Evolutionary conservation across 2,113 vertebrate species (phyloP).

Genomic region (Centropus unirufus): DNA sequence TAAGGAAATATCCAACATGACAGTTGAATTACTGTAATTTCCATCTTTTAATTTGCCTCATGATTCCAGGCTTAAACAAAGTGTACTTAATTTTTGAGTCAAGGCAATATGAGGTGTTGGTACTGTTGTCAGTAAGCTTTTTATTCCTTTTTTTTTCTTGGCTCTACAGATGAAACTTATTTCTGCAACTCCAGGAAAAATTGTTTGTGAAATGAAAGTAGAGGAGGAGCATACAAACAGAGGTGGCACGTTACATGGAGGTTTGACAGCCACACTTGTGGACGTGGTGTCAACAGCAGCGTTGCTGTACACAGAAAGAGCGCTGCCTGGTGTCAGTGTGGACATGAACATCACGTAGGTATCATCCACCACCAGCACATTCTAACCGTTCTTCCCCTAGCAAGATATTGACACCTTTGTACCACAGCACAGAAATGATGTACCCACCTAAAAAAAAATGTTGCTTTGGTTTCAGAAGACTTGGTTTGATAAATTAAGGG

Average conservation of each 20-base stretch:
- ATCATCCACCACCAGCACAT: background rate
- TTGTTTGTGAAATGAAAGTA: constrained; percentile 92
- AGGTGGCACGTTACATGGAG: constrained; percentile 88
- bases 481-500: background rate
- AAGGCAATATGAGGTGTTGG: background rate
- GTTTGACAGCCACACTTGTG: constrained; percentile 90
- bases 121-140: background rate
- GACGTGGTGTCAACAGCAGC: constrained; percentile 89
- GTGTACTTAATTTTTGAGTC: background rate
- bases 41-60: background rate
- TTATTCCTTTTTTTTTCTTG: background rate
- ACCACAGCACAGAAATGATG: too few relatives aligned
- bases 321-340: constrained; percentile 88
- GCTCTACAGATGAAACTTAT: constrained; percentile 81
- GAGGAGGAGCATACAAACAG: constrained; percentile 90
- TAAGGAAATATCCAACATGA: background rate
- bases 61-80: background rate
- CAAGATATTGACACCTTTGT: background rate
- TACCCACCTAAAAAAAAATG: background rate
- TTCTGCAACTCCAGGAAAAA: constrained; percentile 86
- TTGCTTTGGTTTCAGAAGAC: background rate
- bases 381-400: background rate
- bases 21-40: background rate
- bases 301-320: constrained; percentile 85
- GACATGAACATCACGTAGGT: constrained; percentile 97